Evolutionary conservation across 2,113 vertebrate genomes (phyloP).

Genomic region (Patagioenas fasciata): DNA sequence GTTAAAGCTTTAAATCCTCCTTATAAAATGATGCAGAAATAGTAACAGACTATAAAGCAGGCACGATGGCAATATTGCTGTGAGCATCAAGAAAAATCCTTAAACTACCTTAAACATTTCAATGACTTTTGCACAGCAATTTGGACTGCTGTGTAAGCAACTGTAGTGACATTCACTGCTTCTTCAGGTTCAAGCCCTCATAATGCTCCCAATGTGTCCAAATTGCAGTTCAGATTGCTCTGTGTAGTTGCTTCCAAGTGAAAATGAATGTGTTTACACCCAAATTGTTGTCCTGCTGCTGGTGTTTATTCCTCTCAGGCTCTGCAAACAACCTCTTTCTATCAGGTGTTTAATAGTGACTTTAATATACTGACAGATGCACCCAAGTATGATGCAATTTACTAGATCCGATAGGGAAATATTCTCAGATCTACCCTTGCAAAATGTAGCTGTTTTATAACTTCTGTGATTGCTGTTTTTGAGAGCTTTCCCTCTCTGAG

Average conservation of each 20-base stretch:
- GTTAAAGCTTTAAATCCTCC: background rate
- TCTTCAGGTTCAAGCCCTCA: conserved; percentile 27
- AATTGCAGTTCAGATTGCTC: background rate
- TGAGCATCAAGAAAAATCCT: conserved; percentile 4
- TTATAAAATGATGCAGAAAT: background rate
- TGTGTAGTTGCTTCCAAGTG: background rate
- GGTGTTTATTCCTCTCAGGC: background rate
- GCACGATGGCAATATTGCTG: background rate
- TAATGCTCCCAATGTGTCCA: background rate
- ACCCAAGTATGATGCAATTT: background rate
- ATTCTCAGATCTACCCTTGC: background rate
- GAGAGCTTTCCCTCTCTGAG: background rate
- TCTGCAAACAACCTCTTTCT: background rate
- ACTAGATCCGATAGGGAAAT: background rate
- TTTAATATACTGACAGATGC: background rate
- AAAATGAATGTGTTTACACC: background rate
- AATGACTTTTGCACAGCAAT: background rate
- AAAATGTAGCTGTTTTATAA: background rate
- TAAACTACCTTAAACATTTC: background rate
- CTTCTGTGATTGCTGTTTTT: background rate
- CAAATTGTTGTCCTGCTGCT: background rate
- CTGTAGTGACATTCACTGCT: background rate
- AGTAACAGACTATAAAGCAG: background rate
- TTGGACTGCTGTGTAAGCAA: background rate
- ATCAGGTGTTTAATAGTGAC: background rate